Percentiles rank a stretch among this genome's conserved stretches.
These are phyloP conservation scores for Thamnaconus septentrionalis DNA, from an alignment of 2,113 vertebrate species.

Conservation along the genomic window DNA sequence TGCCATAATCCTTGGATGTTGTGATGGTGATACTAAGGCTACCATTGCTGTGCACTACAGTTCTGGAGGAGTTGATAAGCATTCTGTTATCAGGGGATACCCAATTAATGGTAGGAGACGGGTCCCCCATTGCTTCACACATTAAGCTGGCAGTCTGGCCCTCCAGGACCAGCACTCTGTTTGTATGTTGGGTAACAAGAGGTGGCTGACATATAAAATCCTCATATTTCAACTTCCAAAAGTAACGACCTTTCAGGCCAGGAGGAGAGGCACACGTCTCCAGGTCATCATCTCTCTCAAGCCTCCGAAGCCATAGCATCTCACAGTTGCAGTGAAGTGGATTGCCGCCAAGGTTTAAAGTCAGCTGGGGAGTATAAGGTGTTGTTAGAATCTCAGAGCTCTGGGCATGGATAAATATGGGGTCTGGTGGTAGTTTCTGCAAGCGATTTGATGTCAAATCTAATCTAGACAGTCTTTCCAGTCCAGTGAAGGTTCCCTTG, in stretches of 20 bases:
- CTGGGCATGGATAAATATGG: constrained; percentile 90
- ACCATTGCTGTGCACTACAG: constrained; percentile 83
- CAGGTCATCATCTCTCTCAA: constrained; percentile 87
- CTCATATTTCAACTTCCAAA: constrained; percentile 88
- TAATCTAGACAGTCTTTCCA: constrained; percentile 83
- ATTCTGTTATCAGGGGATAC: constrained; percentile 87
- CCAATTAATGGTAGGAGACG: constrained; percentile 91
- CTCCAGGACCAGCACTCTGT: constrained; percentile 88
- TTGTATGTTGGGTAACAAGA: constrained; percentile 91
- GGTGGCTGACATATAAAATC: constrained; percentile 92
- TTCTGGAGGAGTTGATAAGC: constrained; percentile 88
- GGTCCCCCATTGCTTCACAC: constrained; percentile 91
- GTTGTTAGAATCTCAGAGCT: constrained; percentile 75
- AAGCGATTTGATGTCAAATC: constrained; percentile 92
- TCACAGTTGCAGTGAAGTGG: constrained; percentile 94
- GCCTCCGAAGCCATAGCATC: constrained; percentile 87
- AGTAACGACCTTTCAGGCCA: constrained; percentile 89
- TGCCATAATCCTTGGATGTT: constrained; percentile 90
- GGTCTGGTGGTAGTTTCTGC: constrained; percentile 89
- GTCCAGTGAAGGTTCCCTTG: constrained; percentile 88
- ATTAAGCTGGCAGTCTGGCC: constrained; percentile 88
- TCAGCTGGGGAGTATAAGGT: constrained; percentile 83
- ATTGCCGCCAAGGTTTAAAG: constrained; percentile 90
- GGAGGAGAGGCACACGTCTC: constrained; percentile 93
- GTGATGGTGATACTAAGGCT: constrained; percentile 91